Conservation (phyloP, 2,888 invertebrate species). For the Elysia crispata region DNA sequence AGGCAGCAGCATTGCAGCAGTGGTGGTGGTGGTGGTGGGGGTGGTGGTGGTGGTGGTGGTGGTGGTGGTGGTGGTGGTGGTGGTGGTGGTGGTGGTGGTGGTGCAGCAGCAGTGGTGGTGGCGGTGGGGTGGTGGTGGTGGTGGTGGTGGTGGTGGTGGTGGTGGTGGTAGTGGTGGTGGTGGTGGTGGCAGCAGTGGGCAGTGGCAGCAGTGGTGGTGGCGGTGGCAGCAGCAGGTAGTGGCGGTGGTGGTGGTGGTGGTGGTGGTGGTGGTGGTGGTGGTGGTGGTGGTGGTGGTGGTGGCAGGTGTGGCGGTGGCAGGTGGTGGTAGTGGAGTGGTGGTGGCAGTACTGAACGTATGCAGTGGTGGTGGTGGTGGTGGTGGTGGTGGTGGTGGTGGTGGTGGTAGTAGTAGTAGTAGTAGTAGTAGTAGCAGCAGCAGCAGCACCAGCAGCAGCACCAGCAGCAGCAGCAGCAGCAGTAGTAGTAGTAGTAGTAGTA, state of each 20-base stretch:
- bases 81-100: not conserved
- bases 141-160: not conserved
- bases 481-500: conserved; percentile 39
- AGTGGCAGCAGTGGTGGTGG: not conserved
- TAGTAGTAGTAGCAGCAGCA: conserved; percentile 32
- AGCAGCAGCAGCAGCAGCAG: conserved; percentile 38
- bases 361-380: not conserved
- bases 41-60: no score
- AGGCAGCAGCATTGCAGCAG: not conserved
- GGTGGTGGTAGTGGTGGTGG: not conserved
- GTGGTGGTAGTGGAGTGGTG: not conserved
- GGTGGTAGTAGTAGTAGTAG: conserved; percentile 33
- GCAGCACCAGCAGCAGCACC: conserved; percentile 16
- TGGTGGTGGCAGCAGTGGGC: no score
- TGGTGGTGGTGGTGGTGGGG: no score
- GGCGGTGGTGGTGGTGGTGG: conserved; percentile 11
- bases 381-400: conserved; percentile 25
- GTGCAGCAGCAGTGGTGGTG: not conserved
- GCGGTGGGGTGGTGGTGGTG: no score
- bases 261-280: not conserved
- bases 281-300: not conserved
- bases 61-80: not conserved
- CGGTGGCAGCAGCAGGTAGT: no score
- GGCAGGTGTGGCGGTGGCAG: not conserved
- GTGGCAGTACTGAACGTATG: not conserved